Percentiles rank a stretch among this genome's conserved stretches.
Evolutionary conservation across 2,113 vertebrate genomes (phyloP).

Genomic region (Pyrgilauda ruficollis): DNA sequence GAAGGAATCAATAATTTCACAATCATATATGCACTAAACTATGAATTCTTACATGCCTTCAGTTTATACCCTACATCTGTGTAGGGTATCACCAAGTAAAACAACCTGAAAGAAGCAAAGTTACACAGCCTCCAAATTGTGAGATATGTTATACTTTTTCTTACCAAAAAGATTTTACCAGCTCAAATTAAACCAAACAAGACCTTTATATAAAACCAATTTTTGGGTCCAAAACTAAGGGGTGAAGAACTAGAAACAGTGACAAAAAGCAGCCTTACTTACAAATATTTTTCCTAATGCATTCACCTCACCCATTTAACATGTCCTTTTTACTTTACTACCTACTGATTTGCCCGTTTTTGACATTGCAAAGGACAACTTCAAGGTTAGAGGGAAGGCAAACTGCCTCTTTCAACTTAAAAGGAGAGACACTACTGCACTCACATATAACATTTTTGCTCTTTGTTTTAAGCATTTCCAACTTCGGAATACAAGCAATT

Average conservation of each 20-base stretch:
- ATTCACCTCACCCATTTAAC: neutral
- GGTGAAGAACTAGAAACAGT: rapidly evolving
- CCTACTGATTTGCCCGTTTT: neutral
- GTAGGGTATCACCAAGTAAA: neutral
- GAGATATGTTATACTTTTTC: rapidly evolving
- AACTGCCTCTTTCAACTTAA: rapidly evolving
- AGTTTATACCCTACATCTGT: neutral
- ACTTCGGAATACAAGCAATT: rapidly evolving
- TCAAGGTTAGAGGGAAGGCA: neutral
- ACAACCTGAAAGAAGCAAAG: neutral
- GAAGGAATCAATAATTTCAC: neutral
- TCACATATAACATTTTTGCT: neutral
- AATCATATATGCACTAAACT: rapidly evolving
- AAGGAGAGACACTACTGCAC: neutral
- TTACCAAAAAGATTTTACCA: neutral
- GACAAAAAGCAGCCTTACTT: neutral
- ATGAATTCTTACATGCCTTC: rapidly evolving
- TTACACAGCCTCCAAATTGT: rapidly evolving
- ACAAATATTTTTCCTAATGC: neutral
- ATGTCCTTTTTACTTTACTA: neutral
- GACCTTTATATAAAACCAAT: rapidly evolving
- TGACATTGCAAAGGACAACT: neutral
- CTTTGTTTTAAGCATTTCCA: neutral
- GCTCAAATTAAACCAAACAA: neutral
- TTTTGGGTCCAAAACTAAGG: neutral